Conservation (phyloP, 2,888 invertebrate genomes). For the Pherbina coryleti region DNA sequence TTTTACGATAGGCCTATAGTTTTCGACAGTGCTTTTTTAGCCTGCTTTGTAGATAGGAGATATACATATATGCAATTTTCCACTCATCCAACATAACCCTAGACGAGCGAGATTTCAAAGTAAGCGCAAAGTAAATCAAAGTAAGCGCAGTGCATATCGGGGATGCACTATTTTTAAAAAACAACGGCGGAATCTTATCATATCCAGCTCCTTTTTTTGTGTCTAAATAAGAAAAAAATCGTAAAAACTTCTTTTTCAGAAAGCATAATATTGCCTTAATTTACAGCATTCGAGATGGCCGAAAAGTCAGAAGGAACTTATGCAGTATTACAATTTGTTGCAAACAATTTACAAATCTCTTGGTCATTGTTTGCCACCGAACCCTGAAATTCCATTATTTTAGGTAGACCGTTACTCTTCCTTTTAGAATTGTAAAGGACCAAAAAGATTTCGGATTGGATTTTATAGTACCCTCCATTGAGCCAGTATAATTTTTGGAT, state of each 20-base stretch:
- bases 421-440: not conserved
- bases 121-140: not conserved
- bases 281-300: not conserved
- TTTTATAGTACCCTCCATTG: too few species aligned
- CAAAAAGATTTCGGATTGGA: too few species aligned
- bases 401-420: not conserved
- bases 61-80: too few species aligned
- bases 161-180: not conserved
- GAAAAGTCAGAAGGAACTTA: not conserved
- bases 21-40: too few species aligned
- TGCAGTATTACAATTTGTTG: not conserved
- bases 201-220: not conserved
- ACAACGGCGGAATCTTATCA: not conserved
- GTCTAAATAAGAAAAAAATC: not conserved
- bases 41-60: not conserved
- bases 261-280: not conserved
- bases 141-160: too few species aligned
- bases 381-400: not conserved
- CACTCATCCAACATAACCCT: too few species aligned
- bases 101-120: too few species aligned
- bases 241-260: not conserved
- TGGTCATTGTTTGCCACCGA: not conserved
- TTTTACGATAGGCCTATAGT: not conserved
- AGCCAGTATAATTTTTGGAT: too few species aligned
- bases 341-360: not conserved